These are phyloP conservation scores for Irena cyanogastra DNA, from an alignment of 2,113 vertebrate species.

Conservation along the genomic window DNA sequence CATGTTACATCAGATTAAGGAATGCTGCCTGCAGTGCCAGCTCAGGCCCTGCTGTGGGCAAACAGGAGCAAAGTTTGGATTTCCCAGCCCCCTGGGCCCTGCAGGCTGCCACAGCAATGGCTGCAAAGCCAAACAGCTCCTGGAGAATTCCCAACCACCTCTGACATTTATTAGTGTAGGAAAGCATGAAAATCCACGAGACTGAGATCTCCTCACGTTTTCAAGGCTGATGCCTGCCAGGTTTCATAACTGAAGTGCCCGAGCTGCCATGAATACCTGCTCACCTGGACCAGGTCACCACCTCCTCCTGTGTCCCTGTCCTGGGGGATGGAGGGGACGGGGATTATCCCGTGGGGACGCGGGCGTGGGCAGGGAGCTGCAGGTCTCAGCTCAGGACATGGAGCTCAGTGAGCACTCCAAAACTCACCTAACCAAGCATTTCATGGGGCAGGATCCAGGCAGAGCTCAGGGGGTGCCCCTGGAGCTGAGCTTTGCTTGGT, in stretches of 20 bases:
- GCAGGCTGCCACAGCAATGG: not conserved
- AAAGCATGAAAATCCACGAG: not conserved
- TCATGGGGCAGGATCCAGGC: not conserved
- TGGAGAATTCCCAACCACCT: not conserved
- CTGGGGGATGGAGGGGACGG: not conserved
- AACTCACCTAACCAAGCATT: rapidly evolving
- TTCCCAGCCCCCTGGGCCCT: not conserved
- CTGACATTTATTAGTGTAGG: not conserved
- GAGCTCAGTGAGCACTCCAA: not conserved
- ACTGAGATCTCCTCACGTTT: not conserved
- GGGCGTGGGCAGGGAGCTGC: not conserved
- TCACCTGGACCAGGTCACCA: not conserved
- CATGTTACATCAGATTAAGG: not conserved
- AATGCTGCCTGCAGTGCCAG: not conserved
- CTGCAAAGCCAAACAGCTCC: not conserved
- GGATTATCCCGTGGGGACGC: rapidly evolving
- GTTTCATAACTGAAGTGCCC: not conserved
- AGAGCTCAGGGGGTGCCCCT: not conserved
- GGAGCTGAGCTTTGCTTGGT: too few species aligned
- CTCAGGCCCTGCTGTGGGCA: not conserved
- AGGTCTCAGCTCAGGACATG: not conserved
- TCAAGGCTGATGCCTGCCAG: not conserved
- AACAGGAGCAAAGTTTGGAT: not conserved
- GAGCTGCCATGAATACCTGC: not conserved
- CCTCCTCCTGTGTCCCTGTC: not conserved